Base-by-base conservation (phyloP, 2,797 vertebrate species). In the Ficedula albicollis region DNA sequence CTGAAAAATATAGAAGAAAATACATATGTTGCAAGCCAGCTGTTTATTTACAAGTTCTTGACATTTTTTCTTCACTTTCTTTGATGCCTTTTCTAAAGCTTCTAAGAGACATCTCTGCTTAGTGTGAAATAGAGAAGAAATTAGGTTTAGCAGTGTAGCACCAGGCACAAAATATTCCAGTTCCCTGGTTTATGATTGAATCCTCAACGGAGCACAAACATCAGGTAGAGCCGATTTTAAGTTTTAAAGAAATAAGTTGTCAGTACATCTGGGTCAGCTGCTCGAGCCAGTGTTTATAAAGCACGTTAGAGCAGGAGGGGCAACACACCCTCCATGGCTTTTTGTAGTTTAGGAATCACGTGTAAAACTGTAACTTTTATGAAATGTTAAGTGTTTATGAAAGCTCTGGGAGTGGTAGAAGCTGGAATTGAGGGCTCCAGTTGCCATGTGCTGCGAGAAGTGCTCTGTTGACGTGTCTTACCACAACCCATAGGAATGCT, bases 1-100 rank as follows among this genome's bases (percentile, higher is more conserved):
- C 98, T 98, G 97, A 98, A 98, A 98, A 98, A 98, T 98, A 98
- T 95, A 98, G 97, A 97, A 96, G 97, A 97, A 98, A 98, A 98
- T 98, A 97, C 98, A 97, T 98, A 98, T 98, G 98, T 98, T 97
- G 94, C 95, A 96, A 97, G 95, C 96, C 98, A 98, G 98, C 97
- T 98, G 98, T 98, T 98, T 98, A 97, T 98, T 98, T 98, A 98
- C 97, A 97, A 97, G 96, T 96, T 97, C 96, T 96, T 97, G 97
- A 98, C 91, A 84, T 98, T 95, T 90, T 97, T 97, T 96, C 95
- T 92, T 97, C 96, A 96, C 97, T 97, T 96, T 96, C 94, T 96
- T 95, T 80, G 84, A 94, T 97, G 96, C 82, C 89, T 98, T 97
- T 98, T 96, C 97, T 97, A 95, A 97, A 95, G 95, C 96, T 98